Evolutionary conservation across 2,113 vertebrate species (phyloP), one percentile per base, ranked within the genome.

Genomic region (Chionodraco myersi): DNA sequence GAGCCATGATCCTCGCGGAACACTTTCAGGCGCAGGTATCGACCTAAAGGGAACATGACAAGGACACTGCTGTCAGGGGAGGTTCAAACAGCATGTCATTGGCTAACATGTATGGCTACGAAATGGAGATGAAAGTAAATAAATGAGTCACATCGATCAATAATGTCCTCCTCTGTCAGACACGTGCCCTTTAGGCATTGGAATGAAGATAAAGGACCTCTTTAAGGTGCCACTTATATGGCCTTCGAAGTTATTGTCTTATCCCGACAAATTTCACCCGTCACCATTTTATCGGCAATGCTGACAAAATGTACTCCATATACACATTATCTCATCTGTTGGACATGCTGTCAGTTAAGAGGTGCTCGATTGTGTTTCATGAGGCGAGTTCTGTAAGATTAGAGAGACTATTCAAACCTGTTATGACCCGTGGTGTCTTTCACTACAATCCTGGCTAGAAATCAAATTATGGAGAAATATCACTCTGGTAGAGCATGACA

Each of bases 1-100:
- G 98, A 99, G 63, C 98, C 98, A 0, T 99, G 98, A 82, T 99
- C 98, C 85, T 98, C 97, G 57, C 97, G 96, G 93, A 99, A 99
- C 97, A 99, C 97, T 92, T 99, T 99, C 92, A 99, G 92, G 49
- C 97, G 96, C 69, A 99, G 96, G 86, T 97, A 94, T 77, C 96
- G 96, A 94, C 98, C 98, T 99, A 89, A 67, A 76, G 93, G 49
- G 86, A 30, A 77, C 72, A 90, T 13, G 82, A 89, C 83, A 93
- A 86, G 85, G 81, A 89, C 77, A 88, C 53, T 6, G 70, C 34
- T 52, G 70, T 91, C 85, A 90, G 77, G 75, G 54, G 18, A 2
- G 16, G 47, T 30, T 77, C 56, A 83, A 74, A 72, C 63, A 57
- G 75, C 63, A 49, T 23, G 72, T 80, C 84, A 70, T 61, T 47